Evolutionary conservation across 1,140 invertebrate species (phyloP).

Genomic region (Tribolium madens): DNA sequence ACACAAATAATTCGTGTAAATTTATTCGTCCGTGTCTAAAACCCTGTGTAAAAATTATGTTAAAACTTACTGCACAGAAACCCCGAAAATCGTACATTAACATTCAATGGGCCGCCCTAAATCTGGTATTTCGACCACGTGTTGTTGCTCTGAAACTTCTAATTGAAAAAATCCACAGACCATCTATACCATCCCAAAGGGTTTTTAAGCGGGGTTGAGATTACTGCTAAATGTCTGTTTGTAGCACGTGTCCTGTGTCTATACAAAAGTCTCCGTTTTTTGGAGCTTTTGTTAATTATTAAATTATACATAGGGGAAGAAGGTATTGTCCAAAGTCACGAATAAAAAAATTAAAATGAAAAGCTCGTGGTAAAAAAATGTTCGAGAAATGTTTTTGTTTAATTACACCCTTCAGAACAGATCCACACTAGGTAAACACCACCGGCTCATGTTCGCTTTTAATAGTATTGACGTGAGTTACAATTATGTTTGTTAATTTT

Average conservation of each 20-base stretch:
- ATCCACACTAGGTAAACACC: slow-evolving; percentile 7
- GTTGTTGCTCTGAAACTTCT: slow-evolving; percentile 17
- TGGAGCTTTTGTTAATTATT: slow-evolving; percentile 4
- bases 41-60: background rate
- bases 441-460: background rate
- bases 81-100: background rate
- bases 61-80: slow-evolving; percentile 5
- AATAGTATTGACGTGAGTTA: slow-evolving; percentile 4
- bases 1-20: slow-evolving; percentile 15
- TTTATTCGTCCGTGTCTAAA: background rate
- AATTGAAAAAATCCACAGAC: slow-evolving; percentile 24
- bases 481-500: background rate
- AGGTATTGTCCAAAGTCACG: slow-evolving; percentile 4
- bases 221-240: slow-evolving; percentile 22
- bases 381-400: slow-evolving; percentile 18
- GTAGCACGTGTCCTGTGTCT: slow-evolving; percentile 26
- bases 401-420: slow-evolving; percentile 19
- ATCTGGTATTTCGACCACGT: slow-evolving; percentile 28
- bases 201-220: background rate
- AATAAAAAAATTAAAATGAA: background rate
- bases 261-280: background rate
- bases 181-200: background rate
- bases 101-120: background rate
- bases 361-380: background rate
- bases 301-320: background rate